Conservation (phyloP, 2,797 vertebrate species). For the Periophthalmus magnuspinnatus region DNA sequence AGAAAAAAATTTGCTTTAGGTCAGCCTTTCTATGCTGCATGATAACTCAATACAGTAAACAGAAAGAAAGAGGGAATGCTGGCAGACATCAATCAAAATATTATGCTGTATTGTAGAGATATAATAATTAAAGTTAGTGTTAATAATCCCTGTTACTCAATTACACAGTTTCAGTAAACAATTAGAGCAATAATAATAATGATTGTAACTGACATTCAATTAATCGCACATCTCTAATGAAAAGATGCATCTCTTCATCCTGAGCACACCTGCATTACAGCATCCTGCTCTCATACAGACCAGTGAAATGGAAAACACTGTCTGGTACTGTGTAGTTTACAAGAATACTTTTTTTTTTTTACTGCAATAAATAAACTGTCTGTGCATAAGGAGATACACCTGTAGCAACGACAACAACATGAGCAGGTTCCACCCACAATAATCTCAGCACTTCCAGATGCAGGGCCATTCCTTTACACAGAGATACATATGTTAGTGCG, state of each 20-base stretch:
- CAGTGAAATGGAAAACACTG: too few species aligned
- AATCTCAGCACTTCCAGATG: not conserved
- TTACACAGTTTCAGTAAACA: too few species aligned
- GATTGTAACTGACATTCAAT: too few species aligned
- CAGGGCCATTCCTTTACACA: not conserved
- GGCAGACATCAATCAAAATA: not conserved
- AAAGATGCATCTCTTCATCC: not conserved
- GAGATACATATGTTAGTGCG: not conserved
- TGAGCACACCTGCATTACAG: not conserved
- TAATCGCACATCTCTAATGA: too few species aligned
- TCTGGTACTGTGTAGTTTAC: too few species aligned
- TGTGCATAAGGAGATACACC: not conserved
- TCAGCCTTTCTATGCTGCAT: not conserved
- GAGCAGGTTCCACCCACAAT: not conserved
- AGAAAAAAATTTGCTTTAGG: constrained; percentile 16
- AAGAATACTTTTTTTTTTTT: not conserved
- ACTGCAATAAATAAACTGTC: not conserved
- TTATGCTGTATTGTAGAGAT: too few species aligned
- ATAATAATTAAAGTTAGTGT: too few species aligned
- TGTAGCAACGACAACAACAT: not conserved
- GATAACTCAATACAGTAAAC: not conserved
- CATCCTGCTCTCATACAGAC: too few species aligned
- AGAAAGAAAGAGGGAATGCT: not conserved
- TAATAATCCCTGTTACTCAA: too few species aligned
- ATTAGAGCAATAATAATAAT: too few species aligned